Conservation (phyloP, 2,888 invertebrate genomes). For the Oxyteleia sp. region DNA sequence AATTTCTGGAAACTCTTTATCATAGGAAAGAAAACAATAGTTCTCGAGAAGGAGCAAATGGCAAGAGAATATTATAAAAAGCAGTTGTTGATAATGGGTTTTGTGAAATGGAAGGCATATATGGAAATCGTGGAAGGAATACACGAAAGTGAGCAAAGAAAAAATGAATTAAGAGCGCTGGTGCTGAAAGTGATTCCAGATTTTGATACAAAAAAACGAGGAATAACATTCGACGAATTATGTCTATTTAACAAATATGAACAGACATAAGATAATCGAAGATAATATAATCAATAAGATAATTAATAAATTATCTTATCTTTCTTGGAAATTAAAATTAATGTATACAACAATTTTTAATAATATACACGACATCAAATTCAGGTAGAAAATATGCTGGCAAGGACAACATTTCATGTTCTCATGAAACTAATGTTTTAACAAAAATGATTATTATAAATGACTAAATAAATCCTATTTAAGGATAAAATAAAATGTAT, state of each 20-base stretch:
- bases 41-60: slow-evolving; percentile 74
- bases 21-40: slow-evolving; percentile 85
- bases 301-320: no score
- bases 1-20: slow-evolving; percentile 88
- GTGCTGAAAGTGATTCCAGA: slow-evolving; percentile 84
- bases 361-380: no score
- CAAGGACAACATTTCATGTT: no score
- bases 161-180: slow-evolving; percentile 82
- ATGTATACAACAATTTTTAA: no score
- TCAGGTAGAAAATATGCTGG: no score
- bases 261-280: no score
- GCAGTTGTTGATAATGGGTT: slow-evolving; percentile 77
- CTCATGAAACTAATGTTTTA: no score
- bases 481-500: no score
- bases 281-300: no score
- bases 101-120: slow-evolving; percentile 81
- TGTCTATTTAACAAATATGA: slow-evolving; percentile 50
- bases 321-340: no score
- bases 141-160: slow-evolving; percentile 82
- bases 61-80: slow-evolving; percentile 76
- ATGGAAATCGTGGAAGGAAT: slow-evolving; percentile 79
- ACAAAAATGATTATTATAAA: no score
- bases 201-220: slow-evolving; percentile 80
- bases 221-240: slow-evolving; percentile 56
- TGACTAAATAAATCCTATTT: no score